Base-by-base conservation (phyloP, 2,888 invertebrate genomes). In the Nemotelus nigrinus region DNA sequence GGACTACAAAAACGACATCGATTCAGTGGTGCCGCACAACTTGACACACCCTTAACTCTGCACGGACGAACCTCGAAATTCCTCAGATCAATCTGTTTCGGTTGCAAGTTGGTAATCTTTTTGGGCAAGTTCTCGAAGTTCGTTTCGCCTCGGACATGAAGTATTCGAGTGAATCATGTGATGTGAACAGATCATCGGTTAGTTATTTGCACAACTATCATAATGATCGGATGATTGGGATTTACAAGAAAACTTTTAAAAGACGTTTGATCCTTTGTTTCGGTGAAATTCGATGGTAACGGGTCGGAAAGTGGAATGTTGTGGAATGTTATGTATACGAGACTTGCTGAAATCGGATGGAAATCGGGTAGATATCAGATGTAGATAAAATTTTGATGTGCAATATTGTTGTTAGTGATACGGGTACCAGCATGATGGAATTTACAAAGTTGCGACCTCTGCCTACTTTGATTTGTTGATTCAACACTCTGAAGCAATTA, bases 11-110 rank as follows among this genome's bases (percentile, higher is more conserved):
- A 74, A 55, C 43, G 6, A 41, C 53, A 41, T 43, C 8, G 10
- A 7, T 41, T 6, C 47, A n/a, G 53, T 55, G 50, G 50, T 50
- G 39, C 70, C 10, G 25, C 67, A 4, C 45, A 65, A 25, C 43
- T 63, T 63, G 74, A 74, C 74, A 74, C 74, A 74, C 74, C 74
- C 74, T 74, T 74, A 74, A 44, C 60, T 48, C 70, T 53, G 55
- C 53, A 39, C 50, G 25, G 1, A 3, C 57, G 57, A 1, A 60
- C 7, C 60, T 60, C 41, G 57, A 57, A 57, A 25, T 48, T 44
- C 67, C 44, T 67, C 25, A 3, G 25, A 7, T n/a, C 39, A 2
- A 43, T 63, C 63, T 25, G 25, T 25, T 25, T 25, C 25, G 25
- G 25, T 25, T 25, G 25, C 25, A 25, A 25, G 25, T 25, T 25